Evolutionary conservation across 2,113 vertebrate species (phyloP).

Genomic region (Spilogale gracilis): DNA sequence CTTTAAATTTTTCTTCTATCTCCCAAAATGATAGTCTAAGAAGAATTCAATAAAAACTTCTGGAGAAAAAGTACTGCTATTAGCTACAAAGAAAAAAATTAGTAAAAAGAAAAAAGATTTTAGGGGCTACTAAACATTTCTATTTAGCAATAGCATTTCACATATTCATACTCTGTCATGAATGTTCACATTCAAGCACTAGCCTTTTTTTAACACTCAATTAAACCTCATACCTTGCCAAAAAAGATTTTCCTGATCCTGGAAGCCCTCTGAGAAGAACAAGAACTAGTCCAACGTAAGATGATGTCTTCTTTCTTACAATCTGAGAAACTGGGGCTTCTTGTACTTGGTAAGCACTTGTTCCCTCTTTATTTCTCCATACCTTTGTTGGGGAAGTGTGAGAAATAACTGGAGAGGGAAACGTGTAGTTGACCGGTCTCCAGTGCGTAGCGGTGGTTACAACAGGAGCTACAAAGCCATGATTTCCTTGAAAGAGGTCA

Average conservation of each 20-base stretch:
- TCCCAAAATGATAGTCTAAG: conserved; percentile 53
- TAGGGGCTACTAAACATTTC: conserved; percentile 22
- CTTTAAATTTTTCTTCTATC: conserved; percentile 11
- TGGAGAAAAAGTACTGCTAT: neutral
- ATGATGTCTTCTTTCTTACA: conserved; percentile 87
- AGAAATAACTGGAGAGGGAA: conserved; percentile 82
- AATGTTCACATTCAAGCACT: conserved; percentile 2
- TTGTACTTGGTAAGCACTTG: conserved; percentile 81
- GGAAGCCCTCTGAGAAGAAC: conserved; percentile 97
- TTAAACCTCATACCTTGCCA: conserved; percentile 93
- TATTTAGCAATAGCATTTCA: conserved; percentile 41
- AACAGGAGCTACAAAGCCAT: conserved; percentile 92
- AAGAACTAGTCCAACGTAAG: conserved; percentile 91
- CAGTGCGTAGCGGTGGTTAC: conserved; percentile 87
- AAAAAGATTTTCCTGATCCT: conserved; percentile 96
- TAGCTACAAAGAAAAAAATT: conserved; percentile 30
- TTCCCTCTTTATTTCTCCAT: conserved; percentile 86
- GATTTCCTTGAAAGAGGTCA: conserved; percentile 85
- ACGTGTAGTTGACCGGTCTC: conserved; percentile 82
- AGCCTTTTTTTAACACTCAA: conserved; percentile 63
- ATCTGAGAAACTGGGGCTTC: conserved; percentile 81
- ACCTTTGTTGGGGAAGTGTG: conserved; percentile 88
- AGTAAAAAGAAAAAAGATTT: conserved; percentile 33
- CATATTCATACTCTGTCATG: neutral
- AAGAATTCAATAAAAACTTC: conserved; percentile 39